Percentiles rank a stretch among this genome's conserved stretches.
Conservation (phyloP, 2,113 vertebrate species). For the Oryzias curvinotus region DNA sequence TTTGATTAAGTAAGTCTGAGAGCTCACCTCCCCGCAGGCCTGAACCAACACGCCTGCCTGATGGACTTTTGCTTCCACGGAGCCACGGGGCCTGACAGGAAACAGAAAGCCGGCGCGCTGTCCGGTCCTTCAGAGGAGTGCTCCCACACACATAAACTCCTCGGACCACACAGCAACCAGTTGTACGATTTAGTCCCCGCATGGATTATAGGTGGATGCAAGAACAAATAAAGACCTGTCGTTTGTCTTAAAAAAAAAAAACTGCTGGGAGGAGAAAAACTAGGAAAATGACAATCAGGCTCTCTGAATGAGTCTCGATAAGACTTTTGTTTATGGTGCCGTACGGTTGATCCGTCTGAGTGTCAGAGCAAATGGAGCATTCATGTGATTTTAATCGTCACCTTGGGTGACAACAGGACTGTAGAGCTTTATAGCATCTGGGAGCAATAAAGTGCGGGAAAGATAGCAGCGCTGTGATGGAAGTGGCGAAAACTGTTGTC, state of each 20-base stretch:
- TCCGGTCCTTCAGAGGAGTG: constrained; percentile 8
- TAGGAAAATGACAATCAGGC: constrained; percentile 30
- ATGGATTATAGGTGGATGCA: constrained; percentile 16
- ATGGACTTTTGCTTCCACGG: constrained; percentile 44
- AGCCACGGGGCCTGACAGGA: constrained; percentile 51
- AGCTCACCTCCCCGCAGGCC: constrained; percentile 58
- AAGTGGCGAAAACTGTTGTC: constrained; percentile 35
- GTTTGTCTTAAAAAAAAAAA: constrained; percentile 40
- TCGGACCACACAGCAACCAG: constrained; percentile 1
- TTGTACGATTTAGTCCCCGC: constrained; percentile 6
- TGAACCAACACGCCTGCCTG: constrained; percentile 61
- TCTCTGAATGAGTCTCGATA: constrained; percentile 34
- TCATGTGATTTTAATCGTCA: constrained; percentile 55
- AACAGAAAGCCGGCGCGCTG: constrained; percentile 43
- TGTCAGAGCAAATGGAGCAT: constrained; percentile 51
- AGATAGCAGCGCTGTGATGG: constrained; percentile 46
- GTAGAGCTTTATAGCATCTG: constrained; percentile 52
- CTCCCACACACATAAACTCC: constrained; percentile 18
- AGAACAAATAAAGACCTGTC: constrained; percentile 34
- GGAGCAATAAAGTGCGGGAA: constrained; percentile 47
- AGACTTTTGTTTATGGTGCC: constrained; percentile 45
- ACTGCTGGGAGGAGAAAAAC: background rate
- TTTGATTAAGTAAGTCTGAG: constrained; percentile 66
- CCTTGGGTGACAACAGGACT: constrained; percentile 51
- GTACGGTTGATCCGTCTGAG: constrained; percentile 49